Evolutionary conservation across 1,140 invertebrate species (phyloP), one percentile per base, ranked within the genome.

Genomic region (Hydropsyche tenuis): DNA sequence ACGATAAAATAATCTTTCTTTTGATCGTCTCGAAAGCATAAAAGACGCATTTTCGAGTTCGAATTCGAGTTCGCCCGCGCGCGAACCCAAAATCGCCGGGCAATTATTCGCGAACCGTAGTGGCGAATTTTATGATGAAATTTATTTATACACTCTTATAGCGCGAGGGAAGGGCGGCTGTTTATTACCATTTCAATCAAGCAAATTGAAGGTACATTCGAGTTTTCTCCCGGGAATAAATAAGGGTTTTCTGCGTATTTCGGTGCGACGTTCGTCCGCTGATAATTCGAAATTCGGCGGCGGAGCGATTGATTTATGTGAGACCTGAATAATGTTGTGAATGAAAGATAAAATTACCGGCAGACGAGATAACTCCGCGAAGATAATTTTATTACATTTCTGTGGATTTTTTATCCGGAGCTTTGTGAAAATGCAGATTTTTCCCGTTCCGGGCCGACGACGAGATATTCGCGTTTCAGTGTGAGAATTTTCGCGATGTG

Each of bases 141-240:
- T 37, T 37, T 37, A 37, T 37, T 37, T 37, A 37, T 37, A 37
- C 30, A 9, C 30, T 37, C 30, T 37, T 37, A 37, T n/a, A n/a
- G n/a, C n/a, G n/a, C n/a, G n/a, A n/a, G n/a, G n/a, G n/a, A n/a
- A 37, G 30, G 30, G n/a, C 48, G 16, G 7, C 48, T 53, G 48
- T 53, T 53, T 53, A 53, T 53, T 53, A 53, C 20, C 48, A 20
- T 53, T 53, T 53, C 48, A 53, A 53, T 53, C 48, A 53, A 53
- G 20, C 48, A 9, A 53, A 53, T 53, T 53, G 48, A 53, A 53
- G 20, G 48, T 53, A 53, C n/a, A 53, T 53, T 16, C 48, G 18
- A 53, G 18, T 53, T 53, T 53, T 53, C 48, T 53, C 48, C 16
- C n/a, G 48, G 48, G 48, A 53, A 53, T 53, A 37, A 37, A 37